A percentile compares a stretch with the other conserved stretches of the same genome.
phyloP scores from a whole-genome alignment of 2,113 vertebrate genomes.

The Acanthochromis polyacanthus region DNA sequence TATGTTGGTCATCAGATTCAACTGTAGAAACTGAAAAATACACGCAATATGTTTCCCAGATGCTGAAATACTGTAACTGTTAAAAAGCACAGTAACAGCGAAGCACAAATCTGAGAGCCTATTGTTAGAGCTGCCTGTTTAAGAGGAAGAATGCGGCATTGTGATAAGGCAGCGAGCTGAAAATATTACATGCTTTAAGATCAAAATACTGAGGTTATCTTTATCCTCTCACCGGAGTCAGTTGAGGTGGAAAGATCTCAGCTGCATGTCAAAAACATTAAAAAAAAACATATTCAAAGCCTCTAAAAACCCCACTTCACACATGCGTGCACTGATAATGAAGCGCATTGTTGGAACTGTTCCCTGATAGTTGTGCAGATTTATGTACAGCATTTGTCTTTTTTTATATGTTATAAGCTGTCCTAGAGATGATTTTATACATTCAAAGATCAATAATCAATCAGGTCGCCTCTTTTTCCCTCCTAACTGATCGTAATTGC shows the following conservation, averaged over 20 bases:
- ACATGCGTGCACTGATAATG: too few species aligned
- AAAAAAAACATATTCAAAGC: neutral
- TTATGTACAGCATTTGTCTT: too few species aligned
- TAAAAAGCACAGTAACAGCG: slow-evolving; percentile 18
- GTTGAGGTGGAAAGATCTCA: slow-evolving; percentile 1
- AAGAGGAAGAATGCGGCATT: slow-evolving; percentile 67
- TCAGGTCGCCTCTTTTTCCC: neutral
- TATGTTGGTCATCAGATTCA: neutral
- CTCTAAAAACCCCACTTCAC: neutral
- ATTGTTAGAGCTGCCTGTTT: slow-evolving; percentile 47
- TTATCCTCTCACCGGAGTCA: slow-evolving; percentile 1
- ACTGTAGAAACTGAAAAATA: slow-evolving; percentile 32
- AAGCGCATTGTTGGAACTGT: too few species aligned
- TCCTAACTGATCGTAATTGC: neutral
- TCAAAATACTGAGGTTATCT: slow-evolving; percentile 48
- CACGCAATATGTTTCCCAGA: neutral
- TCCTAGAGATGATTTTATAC: too few species aligned
- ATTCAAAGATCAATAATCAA: too few species aligned
- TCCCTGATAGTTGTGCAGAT: too few species aligned
- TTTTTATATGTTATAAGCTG: too few species aligned
- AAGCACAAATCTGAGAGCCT: slow-evolving; percentile 53
- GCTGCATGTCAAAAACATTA: neutral
- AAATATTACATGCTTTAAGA: slow-evolving; percentile 49
- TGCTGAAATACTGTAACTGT: slow-evolving; percentile 1
- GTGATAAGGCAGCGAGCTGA: slow-evolving; percentile 64